Percentiles rank a stretch among this genome's conserved stretches.
Conservation (phyloP, 2,888 invertebrate species). For the Phlogophora meticulosa region DNA sequence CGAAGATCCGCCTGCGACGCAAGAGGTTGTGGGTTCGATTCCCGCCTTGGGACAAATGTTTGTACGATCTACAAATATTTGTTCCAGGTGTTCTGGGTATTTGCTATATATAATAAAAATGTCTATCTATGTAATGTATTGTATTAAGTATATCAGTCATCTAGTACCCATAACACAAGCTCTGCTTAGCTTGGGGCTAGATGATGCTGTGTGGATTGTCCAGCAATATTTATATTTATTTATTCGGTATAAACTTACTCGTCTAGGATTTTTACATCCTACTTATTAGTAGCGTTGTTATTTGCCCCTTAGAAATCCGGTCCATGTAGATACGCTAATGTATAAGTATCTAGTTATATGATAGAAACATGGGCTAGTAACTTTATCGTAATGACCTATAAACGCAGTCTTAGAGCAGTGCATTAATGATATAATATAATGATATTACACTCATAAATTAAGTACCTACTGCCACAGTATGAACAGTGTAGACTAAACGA, state of each 20-base stretch:
- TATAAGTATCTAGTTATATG: not conserved
- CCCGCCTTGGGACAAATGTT: no score
- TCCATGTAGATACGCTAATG: not conserved
- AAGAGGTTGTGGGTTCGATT: no score
- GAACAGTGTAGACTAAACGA: slow-evolving; percentile 27
- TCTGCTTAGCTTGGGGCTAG: no score
- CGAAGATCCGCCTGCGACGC: no score
- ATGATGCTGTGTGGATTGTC: no score
- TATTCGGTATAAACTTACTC: not conserved
- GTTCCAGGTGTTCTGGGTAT: no score
- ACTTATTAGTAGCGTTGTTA: not conserved
- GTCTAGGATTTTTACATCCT: not conserved
- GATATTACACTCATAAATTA: slow-evolving; percentile 9
- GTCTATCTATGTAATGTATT: no score
- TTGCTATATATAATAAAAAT: no score
- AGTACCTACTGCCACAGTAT: slow-evolving; percentile 12
- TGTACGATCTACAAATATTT: no score
- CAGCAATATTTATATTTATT: no score
- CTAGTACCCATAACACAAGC: no score
- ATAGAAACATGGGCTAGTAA: slow-evolving; percentile 15
- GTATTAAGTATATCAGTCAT: no score
- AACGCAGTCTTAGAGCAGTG: slow-evolving; percentile 28
- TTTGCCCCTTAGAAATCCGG: not conserved
- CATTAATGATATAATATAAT: not conserved
- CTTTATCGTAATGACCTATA: slow-evolving; percentile 25